Evolutionary conservation across 1,140 invertebrate species (phyloP), one percentile per base, ranked within the genome.

Genomic region (Agrilus planipennis): DNA sequence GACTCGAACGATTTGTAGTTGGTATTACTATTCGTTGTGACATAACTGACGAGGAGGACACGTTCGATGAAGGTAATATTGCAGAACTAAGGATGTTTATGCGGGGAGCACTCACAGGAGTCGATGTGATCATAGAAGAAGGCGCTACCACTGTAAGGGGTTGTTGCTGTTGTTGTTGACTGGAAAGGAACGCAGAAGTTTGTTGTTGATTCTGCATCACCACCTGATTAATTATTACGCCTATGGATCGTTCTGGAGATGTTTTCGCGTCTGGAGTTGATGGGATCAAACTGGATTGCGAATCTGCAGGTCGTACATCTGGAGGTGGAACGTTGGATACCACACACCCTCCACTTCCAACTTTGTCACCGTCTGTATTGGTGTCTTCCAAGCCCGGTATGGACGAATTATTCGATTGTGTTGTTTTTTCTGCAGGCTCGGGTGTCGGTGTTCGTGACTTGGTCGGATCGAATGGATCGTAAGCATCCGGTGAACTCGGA

Each of bases 381-480:
- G 18, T 31, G 17, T 40, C 38, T 14, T 44, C 42, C 0, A 38
- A 17, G 20, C 27, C 34, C 12, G 38, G 25, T n/a, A 17, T 38
- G 9, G 23, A 23, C 11, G 11, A 19, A 7, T 17, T 34, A 34
- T 20, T 42, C 2, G 41, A 42, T 22, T 42, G 41, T 12, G 37
- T 34, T 49, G 34, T 58, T 36, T 37, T 62, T 46, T 44, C 62
- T 55, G 22, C 58, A 42, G 51, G 69, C 46, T 56, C 66, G 28
- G 60, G 69, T 46, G 50, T 67, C 23, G 47, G 62, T 0, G 81
- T 83, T 27, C 83, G 71, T 2, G 84, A 87, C 55, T 84, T 85
- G 1, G 85, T 88, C 1, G 85, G 85, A 54, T 88, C 84, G 56
- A 86, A 89, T 1, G 86, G 86, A 75, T 89, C 85, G 58, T 89